These are phyloP conservation scores for Eumeta japonica DNA, from an alignment of 1,140 invertebrate genomes.

Conservation along the genomic window DNA sequence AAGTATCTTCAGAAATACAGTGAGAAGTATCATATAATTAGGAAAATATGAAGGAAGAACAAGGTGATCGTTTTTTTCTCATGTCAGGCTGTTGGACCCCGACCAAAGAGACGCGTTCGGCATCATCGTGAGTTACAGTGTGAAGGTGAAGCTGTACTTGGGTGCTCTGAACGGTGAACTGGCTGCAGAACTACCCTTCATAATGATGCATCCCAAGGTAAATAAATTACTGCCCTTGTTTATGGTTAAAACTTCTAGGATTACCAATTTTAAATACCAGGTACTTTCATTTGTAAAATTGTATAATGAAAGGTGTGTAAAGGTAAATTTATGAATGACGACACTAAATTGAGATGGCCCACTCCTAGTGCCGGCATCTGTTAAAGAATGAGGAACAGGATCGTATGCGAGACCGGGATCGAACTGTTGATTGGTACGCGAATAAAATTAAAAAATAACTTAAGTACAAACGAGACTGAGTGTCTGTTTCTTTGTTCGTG, in stretches of 20 bases:
- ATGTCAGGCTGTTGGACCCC: conserved; percentile 69
- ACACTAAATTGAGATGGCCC: too few relatives aligned
- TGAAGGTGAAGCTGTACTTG: conserved; percentile 94
- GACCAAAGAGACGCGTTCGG: conserved; percentile 85
- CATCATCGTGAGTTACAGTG: conserved; percentile 85
- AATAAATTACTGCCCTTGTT: background rate
- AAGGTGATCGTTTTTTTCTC: background rate
- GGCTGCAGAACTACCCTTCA: conserved; percentile 93
- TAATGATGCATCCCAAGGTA: conserved; percentile 93
- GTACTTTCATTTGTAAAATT: too few relatives aligned
- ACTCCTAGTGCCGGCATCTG: too few relatives aligned
- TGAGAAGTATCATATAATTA: background rate
- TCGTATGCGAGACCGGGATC: too few relatives aligned
- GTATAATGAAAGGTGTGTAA: too few relatives aligned
- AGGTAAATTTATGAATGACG: too few relatives aligned
- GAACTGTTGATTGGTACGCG: too few relatives aligned
- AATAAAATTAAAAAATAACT: too few relatives aligned
- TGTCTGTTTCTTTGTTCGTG: too few relatives aligned
- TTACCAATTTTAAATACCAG: conserved; percentile 1
- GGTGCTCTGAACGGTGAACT: conserved; percentile 93
- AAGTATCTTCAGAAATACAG: conserved; percentile 1
- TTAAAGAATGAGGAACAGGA: too few relatives aligned
- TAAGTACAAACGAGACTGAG: too few relatives aligned
- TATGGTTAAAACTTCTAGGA: conserved; percentile 7
- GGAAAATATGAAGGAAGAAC: background rate